phyloP scores from a whole-genome alignment of 2,113 vertebrate genomes.

The Chionomys nivalis region DNA sequence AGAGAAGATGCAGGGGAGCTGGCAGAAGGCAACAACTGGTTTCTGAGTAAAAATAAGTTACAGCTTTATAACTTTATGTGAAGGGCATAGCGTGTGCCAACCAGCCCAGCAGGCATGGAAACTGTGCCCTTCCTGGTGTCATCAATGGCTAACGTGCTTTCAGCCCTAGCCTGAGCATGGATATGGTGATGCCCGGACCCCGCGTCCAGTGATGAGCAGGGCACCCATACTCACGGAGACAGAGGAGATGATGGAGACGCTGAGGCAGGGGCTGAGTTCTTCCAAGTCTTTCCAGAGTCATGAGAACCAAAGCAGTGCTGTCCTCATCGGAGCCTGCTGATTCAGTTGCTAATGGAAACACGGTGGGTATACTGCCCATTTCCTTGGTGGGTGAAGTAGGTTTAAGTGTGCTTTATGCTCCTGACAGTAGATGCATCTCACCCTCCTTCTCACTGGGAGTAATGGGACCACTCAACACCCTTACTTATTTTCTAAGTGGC shows the following conservation, averaged over 20 bases:
- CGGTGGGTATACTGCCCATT: not conserved
- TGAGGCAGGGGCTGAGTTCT: not conserved
- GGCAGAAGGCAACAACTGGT: not conserved
- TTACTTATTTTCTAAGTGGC: not conserved
- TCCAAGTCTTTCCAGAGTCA: not conserved
- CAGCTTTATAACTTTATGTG: constrained; percentile 56
- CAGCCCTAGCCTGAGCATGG: constrained; percentile 63
- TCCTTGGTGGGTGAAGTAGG: not conserved
- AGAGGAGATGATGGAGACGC: not conserved
- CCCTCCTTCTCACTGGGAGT: not conserved
- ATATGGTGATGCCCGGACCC: not conserved
- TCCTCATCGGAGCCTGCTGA: not conserved
- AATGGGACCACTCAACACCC: accelerated
- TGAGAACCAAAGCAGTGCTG: not conserved
- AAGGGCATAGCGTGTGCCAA: constrained; percentile 63
- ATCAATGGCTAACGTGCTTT: constrained; percentile 73
- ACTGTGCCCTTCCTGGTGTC: constrained; percentile 51
- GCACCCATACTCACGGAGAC: not conserved
- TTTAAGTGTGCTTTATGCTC: not conserved
- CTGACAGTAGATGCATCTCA: not conserved
- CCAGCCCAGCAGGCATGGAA: constrained; percentile 64
- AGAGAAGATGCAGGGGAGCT: not conserved
- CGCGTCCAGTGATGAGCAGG: accelerated
- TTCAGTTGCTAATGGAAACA: not conserved
- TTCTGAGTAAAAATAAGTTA: constrained; percentile 66